These are phyloP conservation scores for Diprion similis DNA, from an alignment of 1,140 invertebrate genomes.

Conservation along the genomic window DNA sequence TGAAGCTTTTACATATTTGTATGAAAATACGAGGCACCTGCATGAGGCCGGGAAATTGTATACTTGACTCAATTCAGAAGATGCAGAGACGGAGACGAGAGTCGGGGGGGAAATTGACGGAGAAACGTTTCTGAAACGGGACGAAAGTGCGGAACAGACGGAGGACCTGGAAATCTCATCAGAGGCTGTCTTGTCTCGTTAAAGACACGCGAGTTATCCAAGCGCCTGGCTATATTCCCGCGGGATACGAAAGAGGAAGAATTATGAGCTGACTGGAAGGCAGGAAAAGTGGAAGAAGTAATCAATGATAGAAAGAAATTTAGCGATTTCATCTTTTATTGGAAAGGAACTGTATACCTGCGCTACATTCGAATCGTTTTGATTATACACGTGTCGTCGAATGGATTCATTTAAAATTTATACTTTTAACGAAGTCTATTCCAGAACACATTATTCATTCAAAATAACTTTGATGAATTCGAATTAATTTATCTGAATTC, in stretches of 20 bases:
- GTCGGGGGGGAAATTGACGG: neutral
- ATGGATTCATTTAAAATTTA: neutral
- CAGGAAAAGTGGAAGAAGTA: neutral
- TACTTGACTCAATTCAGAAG: too few species aligned
- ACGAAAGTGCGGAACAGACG: neutral
- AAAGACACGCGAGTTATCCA: neutral
- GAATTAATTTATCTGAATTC: too few species aligned
- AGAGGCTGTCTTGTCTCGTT: neutral
- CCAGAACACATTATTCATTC: too few species aligned
- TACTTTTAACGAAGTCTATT: too few species aligned
- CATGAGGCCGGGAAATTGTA: too few species aligned
- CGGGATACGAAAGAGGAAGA: neutral
- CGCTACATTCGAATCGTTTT: too few species aligned
- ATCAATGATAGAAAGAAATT: neutral
- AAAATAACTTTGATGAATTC: too few species aligned
- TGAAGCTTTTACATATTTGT: too few species aligned
- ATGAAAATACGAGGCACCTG: too few species aligned
- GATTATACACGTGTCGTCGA: neutral
- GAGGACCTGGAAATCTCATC: neutral
- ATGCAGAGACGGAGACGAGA: too few species aligned
- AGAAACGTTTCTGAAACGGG: neutral
- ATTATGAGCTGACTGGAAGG: neutral
- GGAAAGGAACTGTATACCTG: too few species aligned
- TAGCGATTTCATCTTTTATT: too few species aligned
- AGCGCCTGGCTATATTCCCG: neutral